Percentiles rank a stretch among this genome's conserved stretches.
phyloP scores from a whole-genome alignment of 2,888 invertebrate genomes.

The Drosophila ustulata region DNA sequence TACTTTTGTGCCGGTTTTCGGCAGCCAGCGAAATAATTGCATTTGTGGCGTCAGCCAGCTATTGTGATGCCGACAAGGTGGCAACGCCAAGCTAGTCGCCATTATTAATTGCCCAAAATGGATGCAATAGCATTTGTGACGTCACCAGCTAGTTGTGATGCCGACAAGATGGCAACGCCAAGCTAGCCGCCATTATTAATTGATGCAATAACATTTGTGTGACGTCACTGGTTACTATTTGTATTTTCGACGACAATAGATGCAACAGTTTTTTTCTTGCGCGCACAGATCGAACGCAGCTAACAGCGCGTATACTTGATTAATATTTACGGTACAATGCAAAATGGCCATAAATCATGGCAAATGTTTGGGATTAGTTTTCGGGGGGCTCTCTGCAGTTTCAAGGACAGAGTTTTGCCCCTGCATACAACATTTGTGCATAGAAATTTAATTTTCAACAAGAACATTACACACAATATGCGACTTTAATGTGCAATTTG shows the following conservation, averaged over 20 bases:
- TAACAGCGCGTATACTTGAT: background rate
- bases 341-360: background rate
- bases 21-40: constrained; percentile 7
- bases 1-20: constrained; percentile 36
- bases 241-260: no score
- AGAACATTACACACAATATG: constrained; percentile 35
- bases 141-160: no score
- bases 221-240: no score
- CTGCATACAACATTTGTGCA: constrained; percentile 40
- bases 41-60: constrained; percentile 3
- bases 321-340: constrained; percentile 10
- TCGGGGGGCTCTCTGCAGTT: constrained; percentile 1
- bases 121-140: background rate
- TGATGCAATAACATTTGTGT: no score
- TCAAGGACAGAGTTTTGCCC: constrained; percentile 29
- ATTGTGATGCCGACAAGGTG: constrained; percentile 3
- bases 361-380: background rate
- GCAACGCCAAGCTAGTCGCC: constrained; percentile 3
- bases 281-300: background rate
- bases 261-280: no score
- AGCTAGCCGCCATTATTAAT: no score
- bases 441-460: constrained; percentile 43
- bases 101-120: constrained; percentile 7
- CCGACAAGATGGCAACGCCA: no score
- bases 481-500: constrained; percentile 76